Percentiles rank a stretch among this genome's conserved stretches.
phyloP scores from a whole-genome alignment of 2,113 vertebrate species.

The Irena cyanogastra region DNA sequence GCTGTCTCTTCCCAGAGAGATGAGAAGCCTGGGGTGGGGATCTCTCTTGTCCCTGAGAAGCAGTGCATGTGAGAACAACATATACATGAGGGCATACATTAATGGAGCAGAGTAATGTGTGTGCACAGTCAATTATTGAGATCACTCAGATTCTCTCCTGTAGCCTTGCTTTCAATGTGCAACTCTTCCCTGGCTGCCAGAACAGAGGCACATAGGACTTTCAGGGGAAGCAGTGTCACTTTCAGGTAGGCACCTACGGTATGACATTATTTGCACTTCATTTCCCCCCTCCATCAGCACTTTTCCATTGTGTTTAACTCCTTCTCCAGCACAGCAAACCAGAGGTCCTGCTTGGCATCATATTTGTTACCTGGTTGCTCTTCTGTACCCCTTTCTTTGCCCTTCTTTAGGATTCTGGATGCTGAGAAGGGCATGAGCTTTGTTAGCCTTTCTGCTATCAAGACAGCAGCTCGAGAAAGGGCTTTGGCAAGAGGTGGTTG shows the following conservation, averaged over 20 bases:
- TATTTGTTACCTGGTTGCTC: neutral
- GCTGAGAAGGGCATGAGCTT: neutral
- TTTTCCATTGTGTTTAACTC: neutral
- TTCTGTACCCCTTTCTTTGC: neutral
- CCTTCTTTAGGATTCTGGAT: neutral
- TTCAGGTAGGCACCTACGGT: neutral
- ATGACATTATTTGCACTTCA: neutral
- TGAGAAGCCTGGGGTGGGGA: neutral
- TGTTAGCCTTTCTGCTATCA: neutral
- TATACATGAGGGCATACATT: fast-evolving
- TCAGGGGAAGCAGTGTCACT: neutral
- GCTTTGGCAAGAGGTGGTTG: neutral
- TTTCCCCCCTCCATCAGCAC: neutral
- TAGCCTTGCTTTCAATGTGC: neutral
- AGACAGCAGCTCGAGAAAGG: neutral
- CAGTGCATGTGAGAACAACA: neutral
- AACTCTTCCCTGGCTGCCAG: neutral
- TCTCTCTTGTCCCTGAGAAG: neutral
- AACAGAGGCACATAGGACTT: neutral
- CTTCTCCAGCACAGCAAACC: neutral
- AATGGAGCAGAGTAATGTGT: neutral
- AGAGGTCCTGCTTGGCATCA: neutral
- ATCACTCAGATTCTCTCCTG: neutral
- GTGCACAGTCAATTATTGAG: neutral
- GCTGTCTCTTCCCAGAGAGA: neutral